Evolutionary conservation across 2,113 vertebrate genomes (phyloP), one percentile per base, ranked within the genome.

Genomic region (Pardalotus punctatus): DNA sequence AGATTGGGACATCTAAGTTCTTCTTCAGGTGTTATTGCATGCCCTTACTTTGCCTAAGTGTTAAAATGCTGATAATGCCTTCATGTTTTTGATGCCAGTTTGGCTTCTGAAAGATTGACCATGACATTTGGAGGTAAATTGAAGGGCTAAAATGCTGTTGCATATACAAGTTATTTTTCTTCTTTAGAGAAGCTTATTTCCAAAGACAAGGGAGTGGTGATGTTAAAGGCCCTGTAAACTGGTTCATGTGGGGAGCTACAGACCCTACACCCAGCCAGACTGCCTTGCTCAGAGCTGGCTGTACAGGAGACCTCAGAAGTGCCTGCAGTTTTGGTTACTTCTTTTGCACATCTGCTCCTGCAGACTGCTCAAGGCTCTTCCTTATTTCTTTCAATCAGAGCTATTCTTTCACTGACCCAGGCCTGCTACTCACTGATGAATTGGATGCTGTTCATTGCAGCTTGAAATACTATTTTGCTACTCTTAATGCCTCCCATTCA

Each of bases 401-500:
- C 93, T 87, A 76, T 95, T 96, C 56, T 94, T 95, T 86, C 53
- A 20, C 31, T 88, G 88, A 67, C 87, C 74, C 64, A 3, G 45
- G 67, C 60, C 27, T 71, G 54, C 87, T 93, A 14, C 54, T 91
- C 81, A 48, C 47, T 64, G 67, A 83, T 95, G 81, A 95, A 96
- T 92, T 90, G 71, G 43, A 18, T 71, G 88, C 79, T 92, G 88
- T 94, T 94, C 88, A 57, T 5, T 88, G 87, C 93, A 83, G 81
- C 73, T 86, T 78, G 77, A 80, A 94, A 90, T 71, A 48, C 64
- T 42, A 6, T 89, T 93, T 91, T 81, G 48, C 90, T 38, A 9
- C 67, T 88, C 78, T 94, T 94, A 95, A 96, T 94, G 56, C 96
- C 86, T 78, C 70, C 61, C 81, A 76, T 96, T 96, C 87, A 96